Conservation (phyloP, 2,888 invertebrate species). For the Phalera bucephala region DNA sequence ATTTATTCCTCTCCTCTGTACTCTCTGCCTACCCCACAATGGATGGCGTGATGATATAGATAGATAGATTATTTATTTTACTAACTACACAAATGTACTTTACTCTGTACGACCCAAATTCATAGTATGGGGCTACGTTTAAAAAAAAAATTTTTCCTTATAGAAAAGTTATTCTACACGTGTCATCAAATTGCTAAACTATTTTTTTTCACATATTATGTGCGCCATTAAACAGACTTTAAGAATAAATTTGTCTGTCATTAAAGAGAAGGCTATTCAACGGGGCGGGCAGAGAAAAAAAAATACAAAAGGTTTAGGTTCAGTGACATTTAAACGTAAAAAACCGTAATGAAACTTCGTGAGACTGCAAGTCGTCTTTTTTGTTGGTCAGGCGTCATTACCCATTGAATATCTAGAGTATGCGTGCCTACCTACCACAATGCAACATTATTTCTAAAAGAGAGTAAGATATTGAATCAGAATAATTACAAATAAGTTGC, state of each 20-base stretch:
- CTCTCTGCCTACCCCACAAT: too few species aligned
- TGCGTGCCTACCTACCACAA: too few species aligned
- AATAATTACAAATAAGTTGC: too few species aligned
- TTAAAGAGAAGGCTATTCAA: conserved; percentile 27
- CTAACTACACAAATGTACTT: too few species aligned
- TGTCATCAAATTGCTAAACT: conserved; percentile 5
- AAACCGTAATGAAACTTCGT: conserved; percentile 36
- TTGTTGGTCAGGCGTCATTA: conserved; percentile 20
- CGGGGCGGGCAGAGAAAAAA: conserved; percentile 18
- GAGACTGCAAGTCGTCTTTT: conserved; percentile 31
- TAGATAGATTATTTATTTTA: too few species aligned
- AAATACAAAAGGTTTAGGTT: conserved; percentile 29
- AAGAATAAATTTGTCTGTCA: conserved; percentile 37
- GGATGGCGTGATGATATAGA: too few species aligned
- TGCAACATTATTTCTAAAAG: too few species aligned
- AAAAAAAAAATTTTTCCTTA: too few species aligned
- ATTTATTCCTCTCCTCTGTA: too few species aligned
- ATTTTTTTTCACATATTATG: conserved; percentile 20
- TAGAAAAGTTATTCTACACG: background rate
- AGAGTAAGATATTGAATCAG: too few species aligned
- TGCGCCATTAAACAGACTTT: conserved; percentile 39
- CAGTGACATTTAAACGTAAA: conserved; percentile 31
- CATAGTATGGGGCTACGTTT: too few species aligned
- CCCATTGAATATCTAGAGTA: background rate
- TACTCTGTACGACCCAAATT: too few species aligned